Base-by-base conservation (phyloP, 1,140 invertebrate species). In the Brachionus angularis region DNA sequence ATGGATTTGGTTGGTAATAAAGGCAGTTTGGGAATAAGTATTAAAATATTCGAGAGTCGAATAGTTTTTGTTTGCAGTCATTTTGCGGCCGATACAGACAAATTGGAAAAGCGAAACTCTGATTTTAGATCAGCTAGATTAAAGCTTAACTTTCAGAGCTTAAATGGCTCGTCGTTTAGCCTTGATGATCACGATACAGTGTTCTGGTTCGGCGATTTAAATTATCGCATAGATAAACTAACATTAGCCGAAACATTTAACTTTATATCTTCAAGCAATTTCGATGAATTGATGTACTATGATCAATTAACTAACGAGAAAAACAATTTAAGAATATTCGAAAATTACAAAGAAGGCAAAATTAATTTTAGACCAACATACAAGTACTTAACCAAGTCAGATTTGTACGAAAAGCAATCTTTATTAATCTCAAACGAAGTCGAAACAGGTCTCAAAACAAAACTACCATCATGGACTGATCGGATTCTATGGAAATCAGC, bases 141-240 rank as follows among this genome's bases (percentile, higher is more conserved):
- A 14, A 44, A 70, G 46, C 25, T 52, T 21, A 18, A 39, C 46
- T 67, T 49, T 44, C 42, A 58, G 49, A 67, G 14, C 31, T 23
- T 12, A 74, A 87, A 90, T 27, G 84, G 91, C 72, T 47, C 46
- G n/a, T 33, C 31, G 10, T 33, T 67, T 29, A 90, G 89, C 0
- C 80, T 67, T 1, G 89, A 91, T 80, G 90, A 90, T 10, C 96
- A 99, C 79, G 96, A 99, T 83, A 96, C 95, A 81, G 87, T 98
- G 0, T 98, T 99, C 80, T 99, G 96, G 95, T 95, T 94, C 80
- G 96, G 96, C 0, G 96, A 99, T 84, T 98, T 99, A 80, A 99
- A 99, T 81, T 99, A 98, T 78, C 85, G 96, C 61, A 89, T 99
- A 71, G 94, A 97, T 79, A 87, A 98, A 85, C 88, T 90, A 61